Evolutionary conservation across 2,888 invertebrate genomes (phyloP), one percentile per base, ranked within the genome.

Genomic region (Steinernema hermaphroditum): DNA sequence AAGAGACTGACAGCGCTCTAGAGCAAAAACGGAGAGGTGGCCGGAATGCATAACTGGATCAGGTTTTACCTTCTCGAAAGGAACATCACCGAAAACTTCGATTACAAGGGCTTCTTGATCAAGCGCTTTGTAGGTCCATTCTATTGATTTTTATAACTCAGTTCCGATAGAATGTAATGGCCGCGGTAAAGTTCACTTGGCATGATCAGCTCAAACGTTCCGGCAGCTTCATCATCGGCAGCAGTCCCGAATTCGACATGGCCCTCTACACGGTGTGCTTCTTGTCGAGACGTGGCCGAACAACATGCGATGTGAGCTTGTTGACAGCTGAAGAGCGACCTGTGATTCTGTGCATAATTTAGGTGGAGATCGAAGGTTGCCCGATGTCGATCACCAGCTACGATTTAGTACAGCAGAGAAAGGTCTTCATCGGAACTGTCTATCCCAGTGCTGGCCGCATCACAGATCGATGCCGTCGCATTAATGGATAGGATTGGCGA

Each of bases 211-310:
- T 79, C 70, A 83, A 84, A 75, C 50, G 80, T 29, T 78, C 79
- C 0, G 84, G 83, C 6, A 78, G 80, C 0, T 75, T 84, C 74
- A 74, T 84, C n/a, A 82, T 85, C 29, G 85, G 84, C 4, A 84
- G 87, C 2, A 93, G 93, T 71, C 95, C 95, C 0, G 95, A 95
- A 88, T 89, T 94, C 78, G 95, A 96, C 88, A 90, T 96, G 88
- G 93, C 94, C 0, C 87, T 95, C 1, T 95, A 94, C 87, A 93
- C 94, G 0, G 90, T 94, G 2, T 96, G 95, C 86, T 94, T 92
- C 87, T 89, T 93, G 54, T 89, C 92, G 16, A 90, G 93, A 71
- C 91, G 92, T 0, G 92, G 92, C 82, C 89, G 90, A 74, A 90
- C 91, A 4, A 85, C 85, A 0, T 85, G 85, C 69, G 80, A 75